A percentile compares a stretch with the other conserved stretches of the same genome.
phyloP scores from a whole-genome alignment of 2,797 vertebrate species.

The Trematomus bernacchii region DNA sequence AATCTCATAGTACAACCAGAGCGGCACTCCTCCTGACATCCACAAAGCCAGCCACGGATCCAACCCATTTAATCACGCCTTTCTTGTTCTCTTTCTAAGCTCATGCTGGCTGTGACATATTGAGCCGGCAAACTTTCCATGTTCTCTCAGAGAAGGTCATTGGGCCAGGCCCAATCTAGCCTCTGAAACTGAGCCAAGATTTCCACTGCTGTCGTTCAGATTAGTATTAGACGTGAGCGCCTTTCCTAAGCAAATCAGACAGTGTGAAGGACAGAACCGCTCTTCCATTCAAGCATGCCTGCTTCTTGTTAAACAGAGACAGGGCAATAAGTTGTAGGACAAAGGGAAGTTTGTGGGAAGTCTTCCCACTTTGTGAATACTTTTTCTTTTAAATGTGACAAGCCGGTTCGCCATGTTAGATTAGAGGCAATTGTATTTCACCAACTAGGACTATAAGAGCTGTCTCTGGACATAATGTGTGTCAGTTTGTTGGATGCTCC shows the following conservation, averaged over 20 bases:
- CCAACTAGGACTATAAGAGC: slow-evolving; percentile 13
- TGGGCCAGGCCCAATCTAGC: slow-evolving; percentile 82
- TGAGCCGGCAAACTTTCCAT: slow-evolving; percentile 82
- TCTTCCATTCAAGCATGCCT: slow-evolving; percentile 79
- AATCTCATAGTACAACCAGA: slow-evolving; percentile 61
- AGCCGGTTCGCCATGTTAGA: slow-evolving; percentile 41
- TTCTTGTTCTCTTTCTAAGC: slow-evolving; percentile 76
- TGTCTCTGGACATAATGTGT: slow-evolving; percentile 32
- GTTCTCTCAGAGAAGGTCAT: slow-evolving; percentile 83
- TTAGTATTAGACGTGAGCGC: slow-evolving; percentile 84
- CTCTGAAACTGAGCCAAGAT: slow-evolving; percentile 87
- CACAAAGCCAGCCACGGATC: slow-evolving; percentile 59
- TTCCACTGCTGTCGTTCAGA: slow-evolving; percentile 85
- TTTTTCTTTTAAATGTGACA: slow-evolving; percentile 61
- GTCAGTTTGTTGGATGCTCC: slow-evolving; percentile 19
- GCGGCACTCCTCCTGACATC: slow-evolving; percentile 62
- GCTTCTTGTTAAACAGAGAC: slow-evolving; percentile 78
- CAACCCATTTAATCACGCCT: slow-evolving; percentile 74
- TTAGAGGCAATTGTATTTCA: slow-evolving; percentile 38
- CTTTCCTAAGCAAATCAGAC: slow-evolving; percentile 85
- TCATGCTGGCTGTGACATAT: slow-evolving; percentile 73
- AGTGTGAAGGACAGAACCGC: slow-evolving; percentile 84
- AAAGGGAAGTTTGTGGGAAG: slow-evolving; percentile 74
- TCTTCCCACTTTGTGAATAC: slow-evolving; percentile 60
- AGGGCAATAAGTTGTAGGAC: slow-evolving; percentile 78